Evolutionary conservation across 2,888 invertebrate genomes (phyloP).

Genomic region (Hyalella azteca): DNA sequence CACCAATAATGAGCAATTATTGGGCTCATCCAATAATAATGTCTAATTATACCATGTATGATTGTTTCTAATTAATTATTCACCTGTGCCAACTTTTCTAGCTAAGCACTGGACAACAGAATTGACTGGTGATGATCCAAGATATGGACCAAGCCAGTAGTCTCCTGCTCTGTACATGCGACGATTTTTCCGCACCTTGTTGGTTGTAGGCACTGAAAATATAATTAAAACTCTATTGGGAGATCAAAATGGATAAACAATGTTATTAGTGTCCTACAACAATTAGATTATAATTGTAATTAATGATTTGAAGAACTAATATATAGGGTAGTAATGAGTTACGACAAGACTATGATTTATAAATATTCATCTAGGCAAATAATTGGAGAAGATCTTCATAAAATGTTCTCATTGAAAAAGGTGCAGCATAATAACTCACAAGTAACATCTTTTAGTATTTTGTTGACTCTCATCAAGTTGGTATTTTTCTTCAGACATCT

Average conservation of each 20-base stretch:
- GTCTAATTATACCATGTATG: background rate
- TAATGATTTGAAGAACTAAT: background rate
- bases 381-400: background rate
- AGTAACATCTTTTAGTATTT: background rate
- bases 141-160: slow-evolving; percentile 73
- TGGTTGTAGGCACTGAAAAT: background rate
- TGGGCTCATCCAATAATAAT: too few species aligned
- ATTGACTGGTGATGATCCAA: slow-evolving; percentile 76
- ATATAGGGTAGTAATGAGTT: background rate
- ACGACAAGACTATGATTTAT: background rate
- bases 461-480: slow-evolving; percentile 3
- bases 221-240: background rate
- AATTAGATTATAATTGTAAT: background rate
- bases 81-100: slow-evolving; percentile 73
- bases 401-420: background rate
- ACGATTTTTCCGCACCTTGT: slow-evolving; percentile 8
- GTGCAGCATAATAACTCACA: background rate
- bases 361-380: background rate
- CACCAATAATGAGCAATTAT: too few species aligned
- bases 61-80: slow-evolving; percentile 65
- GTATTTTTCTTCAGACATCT: slow-evolving; percentile 1
- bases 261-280: background rate
- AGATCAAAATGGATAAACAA: background rate
- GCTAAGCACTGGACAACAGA: slow-evolving; percentile 79
- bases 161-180: slow-evolving; percentile 65